Conservation (phyloP, 92 coral and sea anemone species). For the Blastomussa wellsi region DNA sequence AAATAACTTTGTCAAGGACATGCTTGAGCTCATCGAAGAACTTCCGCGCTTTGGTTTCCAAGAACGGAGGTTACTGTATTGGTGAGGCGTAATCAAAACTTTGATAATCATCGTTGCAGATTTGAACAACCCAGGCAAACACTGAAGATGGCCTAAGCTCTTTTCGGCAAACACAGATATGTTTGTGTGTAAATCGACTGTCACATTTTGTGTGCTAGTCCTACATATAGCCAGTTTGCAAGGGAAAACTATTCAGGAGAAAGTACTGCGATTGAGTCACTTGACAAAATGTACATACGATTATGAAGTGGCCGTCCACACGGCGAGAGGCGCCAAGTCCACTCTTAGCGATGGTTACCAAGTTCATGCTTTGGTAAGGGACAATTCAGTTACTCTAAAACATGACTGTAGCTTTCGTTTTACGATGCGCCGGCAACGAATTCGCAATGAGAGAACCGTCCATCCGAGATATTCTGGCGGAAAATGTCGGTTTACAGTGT, state of each 20-base stretch:
- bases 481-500: no score
- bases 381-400: not conserved
- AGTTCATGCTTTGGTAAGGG: constrained; percentile 67
- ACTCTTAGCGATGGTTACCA: constrained; percentile 70
- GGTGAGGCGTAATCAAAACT: not conserved
- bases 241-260: not conserved
- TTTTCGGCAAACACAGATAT: not conserved
- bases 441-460: not conserved
- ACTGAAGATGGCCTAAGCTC: not conserved
- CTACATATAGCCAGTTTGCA: not conserved
- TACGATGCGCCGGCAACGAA: no score
- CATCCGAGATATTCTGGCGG: not conserved
- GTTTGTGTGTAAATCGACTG: not conserved
- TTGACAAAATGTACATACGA: constrained; percentile 66
- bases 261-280: constrained; percentile 10
- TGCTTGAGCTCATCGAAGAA: not conserved
- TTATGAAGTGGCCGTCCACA: constrained; percentile 78
- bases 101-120: not conserved
- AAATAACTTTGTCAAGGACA: not conserved
- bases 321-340: constrained; percentile 83
- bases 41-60: not conserved
- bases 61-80: not conserved
- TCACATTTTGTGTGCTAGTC: not conserved
- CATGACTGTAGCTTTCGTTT: not conserved
- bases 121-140: no score